Evolutionary conservation across 2,797 vertebrate genomes (phyloP).

Genomic region (Spinus olivaceus): DNA sequence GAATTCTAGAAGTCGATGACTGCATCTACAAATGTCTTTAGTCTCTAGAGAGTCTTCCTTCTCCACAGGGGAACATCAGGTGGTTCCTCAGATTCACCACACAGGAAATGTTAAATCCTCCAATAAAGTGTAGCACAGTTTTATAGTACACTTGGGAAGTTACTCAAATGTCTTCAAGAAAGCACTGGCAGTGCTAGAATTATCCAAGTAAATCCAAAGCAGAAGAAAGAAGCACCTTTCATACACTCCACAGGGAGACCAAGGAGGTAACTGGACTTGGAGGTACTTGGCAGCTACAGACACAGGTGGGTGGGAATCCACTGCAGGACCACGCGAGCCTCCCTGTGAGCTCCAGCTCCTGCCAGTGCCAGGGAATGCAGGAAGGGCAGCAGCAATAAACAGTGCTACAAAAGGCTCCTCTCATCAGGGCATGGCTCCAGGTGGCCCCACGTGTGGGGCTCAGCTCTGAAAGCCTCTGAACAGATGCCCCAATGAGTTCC

Average conservation of each 20-base stretch:
- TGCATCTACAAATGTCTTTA: slow-evolving; percentile 38
- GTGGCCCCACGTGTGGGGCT: background rate
- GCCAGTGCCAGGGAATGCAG: slow-evolving; percentile 33
- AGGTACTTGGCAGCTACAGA: slow-evolving; percentile 36
- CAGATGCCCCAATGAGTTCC: slow-evolving; percentile 17
- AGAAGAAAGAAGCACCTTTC: slow-evolving; percentile 62
- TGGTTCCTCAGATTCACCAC: slow-evolving; percentile 7
- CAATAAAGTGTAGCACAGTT: slow-evolving; percentile 37
- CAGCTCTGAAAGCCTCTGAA: background rate
- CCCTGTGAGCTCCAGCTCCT: background rate
- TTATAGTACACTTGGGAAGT: slow-evolving; percentile 32
- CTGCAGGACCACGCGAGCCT: background rate
- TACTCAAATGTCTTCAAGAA: slow-evolving; percentile 11
- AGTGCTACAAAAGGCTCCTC: slow-evolving; percentile 56
- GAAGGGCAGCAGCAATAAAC: slow-evolving; percentile 42
- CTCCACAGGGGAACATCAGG: slow-evolving; percentile 49
- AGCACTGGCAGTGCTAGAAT: slow-evolving; percentile 47
- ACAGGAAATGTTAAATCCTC: slow-evolving; percentile 25
- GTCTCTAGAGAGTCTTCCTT: slow-evolving; percentile 56
- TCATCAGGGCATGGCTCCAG: slow-evolving; percentile 45
- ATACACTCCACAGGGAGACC: background rate
- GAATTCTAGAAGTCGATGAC: background rate
- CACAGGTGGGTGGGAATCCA: background rate
- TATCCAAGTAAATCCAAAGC: slow-evolving; percentile 42
- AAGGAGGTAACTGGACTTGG: slow-evolving; percentile 31